Evolutionary conservation across 2,113 vertebrate species (phyloP).

Genomic region (Leptosomus discolor): DNA sequence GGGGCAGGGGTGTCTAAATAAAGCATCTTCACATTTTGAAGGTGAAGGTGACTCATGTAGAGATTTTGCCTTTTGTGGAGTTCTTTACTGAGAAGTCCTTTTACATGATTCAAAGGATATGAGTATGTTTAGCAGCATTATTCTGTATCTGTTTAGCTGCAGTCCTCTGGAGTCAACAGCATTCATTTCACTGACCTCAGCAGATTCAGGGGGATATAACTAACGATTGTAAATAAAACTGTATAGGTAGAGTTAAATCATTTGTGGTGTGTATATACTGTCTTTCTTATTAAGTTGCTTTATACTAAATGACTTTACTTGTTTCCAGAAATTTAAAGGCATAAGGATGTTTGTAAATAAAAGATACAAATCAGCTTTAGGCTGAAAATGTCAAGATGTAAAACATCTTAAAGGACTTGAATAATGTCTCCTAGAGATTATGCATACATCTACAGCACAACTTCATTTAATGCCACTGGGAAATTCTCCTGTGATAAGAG

Average conservation of each 20-base stretch:
- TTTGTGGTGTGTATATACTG: neutral
- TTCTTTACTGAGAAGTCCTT: neutral
- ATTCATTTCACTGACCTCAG: neutral
- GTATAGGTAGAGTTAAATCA: neutral
- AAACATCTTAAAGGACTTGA: neutral
- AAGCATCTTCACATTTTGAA: conserved; percentile 17
- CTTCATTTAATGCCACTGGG: neutral
- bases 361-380: neutral
- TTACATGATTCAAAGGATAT: neutral
- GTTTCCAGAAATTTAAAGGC: neutral
- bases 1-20: neutral
- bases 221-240: neutral
- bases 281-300: neutral
- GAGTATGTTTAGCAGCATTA: neutral
- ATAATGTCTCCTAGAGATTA: neutral
- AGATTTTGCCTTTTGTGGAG: neutral
- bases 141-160: neutral
- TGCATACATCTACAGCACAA: neutral
- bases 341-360: neutral
- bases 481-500: neutral
- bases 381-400: neutral
- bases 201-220: neutral
- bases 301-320: neutral
- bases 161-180: neutral
- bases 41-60: neutral